Evolutionary conservation across 1,140 invertebrate species (phyloP), one percentile per base, ranked within the genome.

Genomic region (Berghia stephanieae): DNA sequence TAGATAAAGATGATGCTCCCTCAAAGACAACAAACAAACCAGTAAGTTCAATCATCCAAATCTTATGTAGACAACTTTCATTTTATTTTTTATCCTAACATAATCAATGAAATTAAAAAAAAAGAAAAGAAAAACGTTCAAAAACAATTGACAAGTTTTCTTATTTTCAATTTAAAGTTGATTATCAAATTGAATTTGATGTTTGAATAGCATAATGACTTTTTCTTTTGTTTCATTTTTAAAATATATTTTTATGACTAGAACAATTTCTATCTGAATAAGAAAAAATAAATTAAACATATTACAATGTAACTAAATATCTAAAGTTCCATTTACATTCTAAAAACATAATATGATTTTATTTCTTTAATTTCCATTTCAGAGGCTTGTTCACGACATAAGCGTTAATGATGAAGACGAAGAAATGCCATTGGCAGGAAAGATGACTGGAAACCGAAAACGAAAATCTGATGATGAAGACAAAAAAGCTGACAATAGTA

Each of bases 361-460:
- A 24, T 78, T 49, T 31, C 18, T 36, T 55, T 43, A 10, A 18
- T 60, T 38, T 38, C 66, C 24, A 24, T 49, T 67, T 8, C 70
- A 80, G 75, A 57, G 66, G 27, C 42, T 80, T 57, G 52, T 49
- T 5, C 79, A 80, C 63, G 75, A 66, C 16, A 68, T 80, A n/a
- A 80, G 79, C 24, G 34, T 27, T 27, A 27, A 0, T 67, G 79
- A 77, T 46, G 71, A 73, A 24, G 70, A 63, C 8, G 57, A 63
- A 18, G 55, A 44, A 16, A 60, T 46, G 4, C 46, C 71, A 1
- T 1, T 36, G 34, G 16, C 42, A 34, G 18, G 36, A n/a, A 63
- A 38, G 60, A 80, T 55, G 70, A 52, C 36, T 1, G 49, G 75
- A 4, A 43, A 49, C 3, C 73, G 67, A 49, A 80, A 80, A 44